These are phyloP conservation scores for Molossus alvarezi DNA, from an alignment of 2,797 vertebrate genomes.

Conservation along the genomic window DNA sequence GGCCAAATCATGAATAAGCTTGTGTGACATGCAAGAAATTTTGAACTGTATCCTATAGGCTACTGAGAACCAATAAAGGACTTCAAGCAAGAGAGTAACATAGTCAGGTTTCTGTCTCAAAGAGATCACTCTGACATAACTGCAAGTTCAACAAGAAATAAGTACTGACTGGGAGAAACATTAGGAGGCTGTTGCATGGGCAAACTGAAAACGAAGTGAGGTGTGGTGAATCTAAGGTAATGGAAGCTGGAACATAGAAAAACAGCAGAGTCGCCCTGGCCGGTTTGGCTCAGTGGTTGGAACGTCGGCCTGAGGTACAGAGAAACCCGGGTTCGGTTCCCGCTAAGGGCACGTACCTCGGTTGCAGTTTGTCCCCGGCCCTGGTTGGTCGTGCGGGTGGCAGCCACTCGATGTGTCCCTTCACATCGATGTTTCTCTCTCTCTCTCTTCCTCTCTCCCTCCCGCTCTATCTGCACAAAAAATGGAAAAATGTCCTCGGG, in stretches of 20 bases:
- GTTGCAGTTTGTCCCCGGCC: too few species aligned
- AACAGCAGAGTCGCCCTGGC: background rate
- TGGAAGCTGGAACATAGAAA: background rate
- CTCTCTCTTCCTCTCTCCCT: too few species aligned
- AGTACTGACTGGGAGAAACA: conserved; percentile 6
- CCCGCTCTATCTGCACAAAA: too few species aligned
- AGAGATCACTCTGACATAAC: background rate
- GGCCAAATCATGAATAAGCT: background rate
- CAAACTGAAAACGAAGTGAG: background rate
- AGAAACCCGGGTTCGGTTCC: too few species aligned
- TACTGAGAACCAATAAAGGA: background rate
- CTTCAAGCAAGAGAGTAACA: conserved; percentile 1
- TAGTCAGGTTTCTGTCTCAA: conserved; percentile 8
- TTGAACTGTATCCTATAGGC: conserved; percentile 14
- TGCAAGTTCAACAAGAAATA: background rate
- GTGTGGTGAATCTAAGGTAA: background rate
- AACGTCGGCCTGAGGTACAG: too few species aligned
- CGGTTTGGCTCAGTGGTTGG: too few species aligned
- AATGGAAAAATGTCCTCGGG: too few species aligned
- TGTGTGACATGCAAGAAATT: background rate
- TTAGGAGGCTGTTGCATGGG: background rate
- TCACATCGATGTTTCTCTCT: too few species aligned
- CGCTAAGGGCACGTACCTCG: too few species aligned
- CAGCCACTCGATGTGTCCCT: too few species aligned
- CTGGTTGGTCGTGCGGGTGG: too few species aligned